Percentiles rank a stretch among this genome's conserved stretches.
Evolutionary conservation across 2,113 vertebrate species (phyloP).

Genomic region (Tyrannus savana): DNA sequence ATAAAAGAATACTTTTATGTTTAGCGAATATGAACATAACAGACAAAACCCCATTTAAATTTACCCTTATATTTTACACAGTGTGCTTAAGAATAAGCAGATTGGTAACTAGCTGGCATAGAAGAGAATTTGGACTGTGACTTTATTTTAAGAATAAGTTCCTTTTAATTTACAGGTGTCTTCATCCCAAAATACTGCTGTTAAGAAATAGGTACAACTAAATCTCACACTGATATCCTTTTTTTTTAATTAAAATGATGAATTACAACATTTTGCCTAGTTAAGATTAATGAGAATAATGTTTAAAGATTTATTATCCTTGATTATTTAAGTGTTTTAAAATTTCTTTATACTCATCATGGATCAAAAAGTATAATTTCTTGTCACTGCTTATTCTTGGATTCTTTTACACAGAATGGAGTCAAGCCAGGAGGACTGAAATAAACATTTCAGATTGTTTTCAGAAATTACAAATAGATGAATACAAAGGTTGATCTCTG

Average conservation of each 20-base stretch:
- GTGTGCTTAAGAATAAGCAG: slow-evolving; percentile 50
- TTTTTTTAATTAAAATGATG: not conserved
- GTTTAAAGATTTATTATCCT: not conserved
- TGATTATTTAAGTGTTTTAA: not conserved
- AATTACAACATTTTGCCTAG: not conserved
- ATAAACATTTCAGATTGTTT: not conserved
- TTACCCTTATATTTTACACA: slow-evolving; percentile 33
- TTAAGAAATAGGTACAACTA: slow-evolving; percentile 2
- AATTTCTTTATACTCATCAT: not conserved
- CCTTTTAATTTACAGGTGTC: slow-evolving; percentile 62
- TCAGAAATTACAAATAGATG: not conserved
- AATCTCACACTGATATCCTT: not conserved
- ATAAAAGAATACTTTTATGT: slow-evolving; percentile 6
- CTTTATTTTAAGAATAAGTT: slow-evolving; percentile 76
- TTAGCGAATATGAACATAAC: slow-evolving; percentile 29
- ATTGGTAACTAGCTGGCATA: slow-evolving; percentile 2
- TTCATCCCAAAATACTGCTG: slow-evolving; percentile 41
- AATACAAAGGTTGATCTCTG: not conserved
- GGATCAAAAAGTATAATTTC: not conserved
- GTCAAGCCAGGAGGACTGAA: not conserved
- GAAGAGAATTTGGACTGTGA: slow-evolving; percentile 79
- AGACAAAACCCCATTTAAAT: not conserved
- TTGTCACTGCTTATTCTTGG: slow-evolving; percentile 39
- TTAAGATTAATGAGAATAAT: not conserved
- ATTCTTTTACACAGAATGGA: not conserved